A percentile compares a stretch with the other conserved stretches of the same genome.
Conservation (phyloP, 1,140 invertebrate genomes). For the Campoletis sonorensis region DNA sequence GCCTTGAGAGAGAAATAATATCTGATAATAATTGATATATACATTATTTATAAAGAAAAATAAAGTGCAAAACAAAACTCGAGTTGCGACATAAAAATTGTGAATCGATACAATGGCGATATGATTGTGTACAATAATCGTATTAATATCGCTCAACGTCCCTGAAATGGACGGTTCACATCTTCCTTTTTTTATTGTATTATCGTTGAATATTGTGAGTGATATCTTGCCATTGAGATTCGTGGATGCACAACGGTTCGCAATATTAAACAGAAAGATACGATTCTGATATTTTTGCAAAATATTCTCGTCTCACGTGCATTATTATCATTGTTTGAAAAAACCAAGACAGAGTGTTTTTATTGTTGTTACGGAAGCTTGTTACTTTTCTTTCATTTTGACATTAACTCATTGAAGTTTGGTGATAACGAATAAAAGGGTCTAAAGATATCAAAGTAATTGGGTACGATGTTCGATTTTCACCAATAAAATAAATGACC, state of each 20-base stretch:
- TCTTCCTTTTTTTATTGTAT: not conserved
- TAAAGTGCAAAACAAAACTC: not conserved
- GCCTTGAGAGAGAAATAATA: not conserved
- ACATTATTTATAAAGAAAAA: not conserved
- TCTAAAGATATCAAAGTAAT: no score
- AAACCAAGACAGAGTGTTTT: no score
- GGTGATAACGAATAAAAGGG: no score
- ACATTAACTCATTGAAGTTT: no score
- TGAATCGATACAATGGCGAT: not conserved
- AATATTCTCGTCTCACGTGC: not conserved
- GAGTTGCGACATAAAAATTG: not conserved
- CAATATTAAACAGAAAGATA: not conserved
- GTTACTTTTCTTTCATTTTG: no score
- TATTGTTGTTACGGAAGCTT: no score
- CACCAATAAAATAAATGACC: no score
- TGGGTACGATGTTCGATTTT: no score
- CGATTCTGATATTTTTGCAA: not conserved
- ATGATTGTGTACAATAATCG: not conserved
- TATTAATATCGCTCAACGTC: constrained; percentile 1
- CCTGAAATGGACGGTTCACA: not conserved
- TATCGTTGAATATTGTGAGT: not conserved
- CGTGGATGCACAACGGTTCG: not conserved
- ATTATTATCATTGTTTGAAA: no score
- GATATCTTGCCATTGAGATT: not conserved
- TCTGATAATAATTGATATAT: not conserved